phyloP scores from a whole-genome alignment of 2,888 invertebrate genomes.

The Gasteruption jaculator region DNA sequence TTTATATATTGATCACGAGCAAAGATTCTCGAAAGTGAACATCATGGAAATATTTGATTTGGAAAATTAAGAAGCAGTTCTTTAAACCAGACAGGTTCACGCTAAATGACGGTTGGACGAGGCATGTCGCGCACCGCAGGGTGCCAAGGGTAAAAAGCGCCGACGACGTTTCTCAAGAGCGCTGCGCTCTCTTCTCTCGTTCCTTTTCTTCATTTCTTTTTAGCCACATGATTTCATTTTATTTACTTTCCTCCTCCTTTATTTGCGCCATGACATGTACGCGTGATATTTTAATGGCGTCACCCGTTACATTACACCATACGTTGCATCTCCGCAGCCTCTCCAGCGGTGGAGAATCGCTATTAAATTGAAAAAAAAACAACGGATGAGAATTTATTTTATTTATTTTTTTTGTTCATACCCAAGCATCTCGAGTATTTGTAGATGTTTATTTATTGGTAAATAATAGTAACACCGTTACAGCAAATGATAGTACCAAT shows the following conservation, averaged over 20 bases:
- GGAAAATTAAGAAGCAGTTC: slow-evolving; percentile 36
- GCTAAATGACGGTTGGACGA: slow-evolving; percentile 48
- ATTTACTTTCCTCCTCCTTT: slow-evolving; percentile 19
- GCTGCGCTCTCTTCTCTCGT: slow-evolving; percentile 16
- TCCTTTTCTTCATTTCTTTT: slow-evolving; percentile 19
- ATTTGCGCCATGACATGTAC: slow-evolving; percentile 21
- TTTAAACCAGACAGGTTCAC: slow-evolving; percentile 42
- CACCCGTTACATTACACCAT: slow-evolving; percentile 31
- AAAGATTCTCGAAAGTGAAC: no score
- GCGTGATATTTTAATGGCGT: slow-evolving; percentile 41
- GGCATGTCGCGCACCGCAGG: slow-evolving; percentile 48
- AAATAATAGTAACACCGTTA: no score
- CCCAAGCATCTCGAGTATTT: no score
- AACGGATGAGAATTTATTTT: no score
- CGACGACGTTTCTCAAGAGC: slow-evolving; percentile 32
- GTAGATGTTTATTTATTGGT: no score
- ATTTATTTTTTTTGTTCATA: no score
- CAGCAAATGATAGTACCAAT: no score
- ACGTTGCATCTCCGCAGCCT: no score
- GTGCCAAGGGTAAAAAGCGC: slow-evolving; percentile 44
- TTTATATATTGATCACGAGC: no score
- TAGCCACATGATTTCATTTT: slow-evolving; percentile 12
- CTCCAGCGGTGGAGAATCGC: no score
- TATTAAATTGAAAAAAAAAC: no score
- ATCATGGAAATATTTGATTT: slow-evolving; percentile 32